Evolutionary conservation across 2,113 vertebrate species (phyloP).

Genomic region (Smithornis capensis): DNA sequence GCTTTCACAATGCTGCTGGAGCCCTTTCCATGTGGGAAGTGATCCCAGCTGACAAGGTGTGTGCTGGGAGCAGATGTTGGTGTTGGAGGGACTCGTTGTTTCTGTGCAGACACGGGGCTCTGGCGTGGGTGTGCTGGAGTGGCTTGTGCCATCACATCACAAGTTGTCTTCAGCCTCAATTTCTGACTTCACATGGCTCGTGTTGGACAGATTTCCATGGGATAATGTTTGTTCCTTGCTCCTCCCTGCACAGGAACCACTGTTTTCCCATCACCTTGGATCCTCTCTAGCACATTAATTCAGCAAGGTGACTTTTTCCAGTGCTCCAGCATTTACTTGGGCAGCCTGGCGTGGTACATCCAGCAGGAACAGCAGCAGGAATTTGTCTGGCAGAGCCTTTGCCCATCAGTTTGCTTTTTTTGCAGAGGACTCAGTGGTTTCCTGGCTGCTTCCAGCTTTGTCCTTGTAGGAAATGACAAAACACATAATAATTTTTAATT

Average conservation of each 20-base stretch:
- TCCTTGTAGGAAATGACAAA: not conserved
- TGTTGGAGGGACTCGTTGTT: not conserved
- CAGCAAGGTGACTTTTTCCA: not conserved
- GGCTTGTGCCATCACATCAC: not conserved
- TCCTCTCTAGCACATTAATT: not conserved
- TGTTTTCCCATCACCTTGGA: not conserved
- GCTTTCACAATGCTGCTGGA: not conserved
- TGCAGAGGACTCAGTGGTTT: not conserved
- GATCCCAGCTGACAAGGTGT: not conserved
- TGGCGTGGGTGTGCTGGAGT: not conserved
- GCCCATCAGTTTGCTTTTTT: not conserved
- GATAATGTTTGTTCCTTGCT: not conserved
- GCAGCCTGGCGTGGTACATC: not conserved
- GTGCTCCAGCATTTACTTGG: not conserved
- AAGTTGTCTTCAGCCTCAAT: not conserved
- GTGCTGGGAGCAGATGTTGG: not conserved
- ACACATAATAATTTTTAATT: rapidly evolving
- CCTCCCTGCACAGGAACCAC: not conserved
- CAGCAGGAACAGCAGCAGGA: not conserved
- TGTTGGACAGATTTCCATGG: not conserved
- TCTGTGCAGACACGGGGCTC: not conserved
- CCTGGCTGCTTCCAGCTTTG: not conserved
- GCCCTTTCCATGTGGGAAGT: not conserved
- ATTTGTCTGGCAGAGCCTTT: not conserved
- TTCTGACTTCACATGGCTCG: not conserved